Base-by-base conservation (phyloP, 2,797 vertebrate genomes). In the Percopsis omiscomaycus region DNA sequence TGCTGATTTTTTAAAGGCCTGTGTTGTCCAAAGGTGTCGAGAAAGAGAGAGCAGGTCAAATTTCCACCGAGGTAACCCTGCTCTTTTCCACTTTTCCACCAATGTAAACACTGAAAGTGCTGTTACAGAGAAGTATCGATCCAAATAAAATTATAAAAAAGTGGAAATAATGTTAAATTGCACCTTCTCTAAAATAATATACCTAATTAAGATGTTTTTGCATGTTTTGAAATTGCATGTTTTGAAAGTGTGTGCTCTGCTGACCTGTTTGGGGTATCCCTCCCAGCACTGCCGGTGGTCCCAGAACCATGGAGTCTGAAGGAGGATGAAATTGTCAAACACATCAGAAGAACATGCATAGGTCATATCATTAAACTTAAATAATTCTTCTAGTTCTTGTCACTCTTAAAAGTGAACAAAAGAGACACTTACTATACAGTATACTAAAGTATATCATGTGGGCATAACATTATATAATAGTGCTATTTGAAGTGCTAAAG, bases 301-400 rank as follows among this genome's bases (percentile, higher is more conserved):
- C 97, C 96, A 98, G 75, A 98, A 83, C 96, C 97, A 99, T 0
- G 95, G 86, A 32, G 94, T 93, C 97, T 98, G 87, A 2, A 80
- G 82, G n/a, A 70, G 69, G 44, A 68, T 56, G 13, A 27, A 67
- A 70, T 71, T 2, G 51, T 44, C 42, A 46, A 6, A 5, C 49
- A 22, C 2, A 22, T 12, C 55, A 44, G 32, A 37, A 37, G 32
- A 37, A 37, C 32, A 37, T 4, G 8, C 32, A 37, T 37, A 37
- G 32, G 32, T 37, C 5, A 37, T 9, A 6, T 37, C 32, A 37
- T 37, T 37, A 37, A 37, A 8, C 32, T 1, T 9, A 2, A 37
- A 8, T 37, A 37, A 37, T 37, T 37, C 0, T 37, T 37, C 32
- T 37, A 8, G 5, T 5, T 37, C 32, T 1, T 37, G 32, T 22